Conservation (phyloP, 2,113 vertebrate genomes). For the Tetraodon nigroviridis region DNA sequence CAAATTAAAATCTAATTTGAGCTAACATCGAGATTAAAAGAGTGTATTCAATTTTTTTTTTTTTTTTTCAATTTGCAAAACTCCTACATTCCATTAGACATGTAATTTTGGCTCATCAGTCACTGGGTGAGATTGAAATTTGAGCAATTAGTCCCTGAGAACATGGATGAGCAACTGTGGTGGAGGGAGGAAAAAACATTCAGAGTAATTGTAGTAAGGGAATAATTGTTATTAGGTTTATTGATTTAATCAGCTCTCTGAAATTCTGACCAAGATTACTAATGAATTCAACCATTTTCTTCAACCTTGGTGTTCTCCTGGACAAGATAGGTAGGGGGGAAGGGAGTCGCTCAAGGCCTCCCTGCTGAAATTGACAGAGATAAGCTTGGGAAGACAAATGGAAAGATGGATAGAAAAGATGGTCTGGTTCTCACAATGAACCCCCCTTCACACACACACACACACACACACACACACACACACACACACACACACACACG, state of each 20-base stretch:
- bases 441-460: too few relatives aligned
- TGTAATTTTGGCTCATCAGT: constrained; percentile 88
- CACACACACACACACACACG: too few relatives aligned
- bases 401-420: too few relatives aligned
- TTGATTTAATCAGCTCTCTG: too few relatives aligned
- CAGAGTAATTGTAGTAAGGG: neutral
- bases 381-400: too few relatives aligned
- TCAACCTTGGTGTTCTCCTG: too few relatives aligned
- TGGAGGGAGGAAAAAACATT: neutral
- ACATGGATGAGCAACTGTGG: constrained; percentile 24
- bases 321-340: too few relatives aligned
- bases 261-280: too few relatives aligned
- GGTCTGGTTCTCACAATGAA: too few relatives aligned
- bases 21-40: constrained; percentile 66
- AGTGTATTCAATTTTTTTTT: constrained; percentile 73
- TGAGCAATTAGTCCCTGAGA: constrained; percentile 78
- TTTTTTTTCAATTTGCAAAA: constrained; percentile 77
- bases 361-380: neutral
- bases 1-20: constrained; percentile 85
- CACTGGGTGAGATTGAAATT: constrained; percentile 71
- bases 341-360: neutral
- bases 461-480: too few relatives aligned
- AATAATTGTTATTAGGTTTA: too few relatives aligned
- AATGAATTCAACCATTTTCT: too few relatives aligned
- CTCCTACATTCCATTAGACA: constrained; percentile 84